A percentile compares a stretch with the other conserved stretches of the same genome.
Conservation (phyloP, 2,113 vertebrate species). For the Hiodon tergisus region DNA sequence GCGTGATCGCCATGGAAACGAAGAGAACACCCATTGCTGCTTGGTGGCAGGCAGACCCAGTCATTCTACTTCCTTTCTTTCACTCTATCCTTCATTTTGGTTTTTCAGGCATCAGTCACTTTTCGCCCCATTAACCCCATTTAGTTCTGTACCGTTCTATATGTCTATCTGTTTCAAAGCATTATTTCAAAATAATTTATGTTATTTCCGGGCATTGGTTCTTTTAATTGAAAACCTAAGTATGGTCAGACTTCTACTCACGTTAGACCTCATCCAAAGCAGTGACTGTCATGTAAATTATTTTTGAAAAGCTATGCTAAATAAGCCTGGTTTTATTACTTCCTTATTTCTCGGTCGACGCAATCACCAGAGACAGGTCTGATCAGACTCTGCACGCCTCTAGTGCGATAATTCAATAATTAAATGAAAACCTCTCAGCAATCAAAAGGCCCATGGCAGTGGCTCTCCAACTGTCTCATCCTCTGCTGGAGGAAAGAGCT, state of each 20-base stretch:
- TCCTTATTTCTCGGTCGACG: neutral
- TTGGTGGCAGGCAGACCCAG: slow-evolving; percentile 40
- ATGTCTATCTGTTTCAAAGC: too few species aligned
- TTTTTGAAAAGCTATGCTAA: too few species aligned
- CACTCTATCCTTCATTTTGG: slow-evolving; percentile 3
- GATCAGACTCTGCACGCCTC: neutral
- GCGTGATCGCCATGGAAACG: slow-evolving; percentile 79
- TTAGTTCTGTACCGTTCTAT: too few species aligned
- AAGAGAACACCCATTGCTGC: slow-evolving; percentile 59
- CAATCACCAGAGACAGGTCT: neutral
- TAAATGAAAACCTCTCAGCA: neutral
- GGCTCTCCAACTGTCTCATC: neutral
- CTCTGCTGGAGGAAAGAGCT: neutral
- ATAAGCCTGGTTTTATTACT: neutral
- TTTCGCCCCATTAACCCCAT: too few species aligned
- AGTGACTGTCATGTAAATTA: too few species aligned
- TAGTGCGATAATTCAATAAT: neutral
- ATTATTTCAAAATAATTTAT: too few species aligned
- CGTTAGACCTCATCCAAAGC: too few species aligned
- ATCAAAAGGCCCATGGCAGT: neutral
- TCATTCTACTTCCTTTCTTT: slow-evolving; percentile 28
- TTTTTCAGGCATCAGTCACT: too few species aligned
- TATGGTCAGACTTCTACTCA: too few species aligned
- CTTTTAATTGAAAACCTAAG: too few species aligned
- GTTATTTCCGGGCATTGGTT: too few species aligned